Evolutionary conservation across 2,113 vertebrate genomes (phyloP), one percentile per base, ranked within the genome.

Genomic region (Propithecus coquereli): DNA sequence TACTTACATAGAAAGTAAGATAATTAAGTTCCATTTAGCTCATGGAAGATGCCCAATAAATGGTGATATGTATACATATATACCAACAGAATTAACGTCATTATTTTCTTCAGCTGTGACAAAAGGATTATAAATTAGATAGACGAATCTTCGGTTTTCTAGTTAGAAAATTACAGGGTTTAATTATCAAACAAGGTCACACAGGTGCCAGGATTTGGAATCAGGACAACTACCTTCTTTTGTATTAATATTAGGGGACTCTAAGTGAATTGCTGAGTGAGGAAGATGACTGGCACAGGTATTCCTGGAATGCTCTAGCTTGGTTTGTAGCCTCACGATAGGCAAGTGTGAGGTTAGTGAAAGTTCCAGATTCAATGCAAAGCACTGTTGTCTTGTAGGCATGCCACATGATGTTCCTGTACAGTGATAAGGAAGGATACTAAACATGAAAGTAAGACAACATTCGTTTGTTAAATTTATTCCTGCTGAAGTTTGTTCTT

Each of bases 401-500:
- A 66, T 43, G 32, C 32, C 32, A 9, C 5, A 0, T 7, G 22
- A 43, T 22, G 13, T 57, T 74, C 30, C 0, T n/a, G 54, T 37
- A 43, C 9, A 5, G 12, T n/a, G 20, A 73, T 22, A 34, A 77
- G 54, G 6, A 54, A 1, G 10, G 34, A 50, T 43, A 32, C n/a
- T 22, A 50, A 63, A 63, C 20, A 37, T 23, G 25, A 59, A 34
- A 25, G 1, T 1, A 45, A 85, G 40, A 30, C 20, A 32, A 5
- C 2, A 9, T 71, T 65, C 13, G 73, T 54, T 25, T 68, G 22
- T 74, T 66, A 77, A 25, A 34, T 86, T 32, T 61, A 63, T 91
- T 81, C 50, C 43, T 77, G 22, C 13, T 90, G 13, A 83, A 34
- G 84, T 90, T 84, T 65, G 6, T 82, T 80, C 43, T 93, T 71